Base-by-base conservation (phyloP, 2,113 vertebrate species). In the Poeciliopsis retropinna region DNA sequence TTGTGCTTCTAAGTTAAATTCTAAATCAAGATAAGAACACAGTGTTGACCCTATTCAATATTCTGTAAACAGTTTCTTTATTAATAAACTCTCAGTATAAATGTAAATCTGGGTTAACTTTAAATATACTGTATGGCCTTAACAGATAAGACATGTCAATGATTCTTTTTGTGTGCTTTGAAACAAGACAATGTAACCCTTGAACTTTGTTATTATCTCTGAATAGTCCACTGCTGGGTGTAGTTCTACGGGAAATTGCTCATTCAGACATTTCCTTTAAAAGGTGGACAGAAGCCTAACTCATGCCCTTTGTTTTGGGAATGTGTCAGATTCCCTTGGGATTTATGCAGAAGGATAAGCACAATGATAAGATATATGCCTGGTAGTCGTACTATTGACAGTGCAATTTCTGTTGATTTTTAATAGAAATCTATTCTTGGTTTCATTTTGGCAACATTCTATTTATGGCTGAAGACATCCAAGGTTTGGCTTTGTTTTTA, bases 221-320 rank as follows among this genome's bases (percentile, higher is more conserved):
- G 22, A 76, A 70, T 75, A 72, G 65, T 64, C 62, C 27, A 8
- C 29, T 14, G 22, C 11, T 64, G 68, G 28, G 54, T 85, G 80
- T 79, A 76, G 67, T 27, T 22, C 25, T 79, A 73, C 72, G 81
- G 90, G 91, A 94, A 89, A 60, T 70, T 70, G 27, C 79, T 83
- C 60, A 69, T 67, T 68, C 77, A 79, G 80, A 79, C 73, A 80
- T 75, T 86, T 82, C 64, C 76, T 64, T 72, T 0, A 62, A 64
- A 54, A n/a, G 78, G 67, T 54, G 60, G 41, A 71, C 71, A 67
- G 87, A 70, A 85, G 90, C 76, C 79, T 79, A 75, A 65, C 70
- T 47, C 30, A 44, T 54, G 64, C 85, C 79, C 67, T 89, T 88
- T 88, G 85, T 91, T 78, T 87, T 71, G 39, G 65, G 51, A 81